Percentiles rank a stretch among this genome's conserved stretches.
phyloP scores from a whole-genome alignment of 2,113 vertebrate species.

The Ursus arctos region DNA sequence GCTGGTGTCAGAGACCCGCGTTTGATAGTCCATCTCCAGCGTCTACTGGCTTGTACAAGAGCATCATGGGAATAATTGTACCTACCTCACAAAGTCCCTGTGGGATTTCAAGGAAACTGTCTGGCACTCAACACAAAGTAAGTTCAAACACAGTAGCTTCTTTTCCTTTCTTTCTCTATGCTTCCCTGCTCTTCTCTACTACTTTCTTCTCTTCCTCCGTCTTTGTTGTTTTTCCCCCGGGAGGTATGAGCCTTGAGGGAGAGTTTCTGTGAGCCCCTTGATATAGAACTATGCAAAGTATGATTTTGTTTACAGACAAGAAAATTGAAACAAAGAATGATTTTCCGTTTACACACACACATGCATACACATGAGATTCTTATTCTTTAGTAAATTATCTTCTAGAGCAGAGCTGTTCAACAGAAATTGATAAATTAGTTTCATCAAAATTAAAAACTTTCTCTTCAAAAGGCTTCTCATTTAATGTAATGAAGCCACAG shows the following conservation, averaged over 20 bases:
- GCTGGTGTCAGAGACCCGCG: not conserved
- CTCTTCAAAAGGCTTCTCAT: not conserved
- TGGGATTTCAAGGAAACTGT: not conserved
- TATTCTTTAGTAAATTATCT: constrained; percentile 19
- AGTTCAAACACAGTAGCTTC: not conserved
- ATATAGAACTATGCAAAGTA: not conserved
- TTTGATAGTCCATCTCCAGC: not conserved
- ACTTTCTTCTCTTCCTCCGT: not conserved
- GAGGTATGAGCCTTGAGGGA: not conserved
- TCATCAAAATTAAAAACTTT: constrained; percentile 27
- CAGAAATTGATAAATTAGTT: not conserved
- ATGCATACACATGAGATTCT: not conserved
- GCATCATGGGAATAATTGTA: not conserved
- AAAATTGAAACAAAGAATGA: not conserved
- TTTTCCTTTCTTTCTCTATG: not conserved
- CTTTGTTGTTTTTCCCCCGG: not conserved
- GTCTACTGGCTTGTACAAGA: not conserved
- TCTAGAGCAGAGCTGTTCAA: not conserved
- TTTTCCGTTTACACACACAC: not conserved
- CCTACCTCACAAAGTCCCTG: not conserved
- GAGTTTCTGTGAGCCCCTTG: not conserved
- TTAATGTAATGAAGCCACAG: not conserved
- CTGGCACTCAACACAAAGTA: not conserved
- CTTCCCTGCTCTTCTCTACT: not conserved
- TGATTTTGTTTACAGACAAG: not conserved